Percentiles rank a stretch among this genome's conserved stretches.
Evolutionary conservation across 2,113 vertebrate species (phyloP).

Genomic region (Petromus typicus): DNA sequence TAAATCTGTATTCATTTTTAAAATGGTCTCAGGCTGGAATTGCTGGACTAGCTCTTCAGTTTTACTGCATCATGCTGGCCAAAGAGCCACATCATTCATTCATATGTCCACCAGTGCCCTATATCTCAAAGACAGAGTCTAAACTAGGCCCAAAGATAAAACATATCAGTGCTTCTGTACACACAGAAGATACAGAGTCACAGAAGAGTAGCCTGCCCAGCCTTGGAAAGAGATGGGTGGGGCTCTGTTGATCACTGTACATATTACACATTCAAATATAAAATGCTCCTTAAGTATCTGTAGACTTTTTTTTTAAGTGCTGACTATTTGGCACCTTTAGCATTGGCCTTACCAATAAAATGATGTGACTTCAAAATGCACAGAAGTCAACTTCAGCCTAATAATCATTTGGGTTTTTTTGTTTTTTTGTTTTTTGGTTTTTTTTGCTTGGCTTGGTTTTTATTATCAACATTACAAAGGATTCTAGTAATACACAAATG

Average conservation of each 20-base stretch:
- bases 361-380: neutral
- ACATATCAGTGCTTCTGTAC: neutral
- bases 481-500: neutral
- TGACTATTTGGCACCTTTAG: neutral
- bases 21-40: neutral
- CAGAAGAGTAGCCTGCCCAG: neutral
- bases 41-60: neutral
- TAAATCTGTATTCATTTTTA: slow-evolving; percentile 1
- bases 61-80: neutral
- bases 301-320: neutral
- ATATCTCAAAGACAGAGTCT: neutral
- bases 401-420: neutral
- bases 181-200: neutral
- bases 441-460: neutral
- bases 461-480: neutral
- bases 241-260: too few relatives aligned
- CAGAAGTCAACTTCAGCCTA: neutral
- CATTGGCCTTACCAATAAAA: neutral
- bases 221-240: neutral
- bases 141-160: neutral
- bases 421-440: too few relatives aligned
- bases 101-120: neutral
- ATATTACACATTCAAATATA: neutral
- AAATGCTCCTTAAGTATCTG: slow-evolving; percentile 10
- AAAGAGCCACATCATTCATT: neutral